phyloP scores from a whole-genome alignment of 2,113 vertebrate species.

The Phoxinus phoxinus region DNA sequence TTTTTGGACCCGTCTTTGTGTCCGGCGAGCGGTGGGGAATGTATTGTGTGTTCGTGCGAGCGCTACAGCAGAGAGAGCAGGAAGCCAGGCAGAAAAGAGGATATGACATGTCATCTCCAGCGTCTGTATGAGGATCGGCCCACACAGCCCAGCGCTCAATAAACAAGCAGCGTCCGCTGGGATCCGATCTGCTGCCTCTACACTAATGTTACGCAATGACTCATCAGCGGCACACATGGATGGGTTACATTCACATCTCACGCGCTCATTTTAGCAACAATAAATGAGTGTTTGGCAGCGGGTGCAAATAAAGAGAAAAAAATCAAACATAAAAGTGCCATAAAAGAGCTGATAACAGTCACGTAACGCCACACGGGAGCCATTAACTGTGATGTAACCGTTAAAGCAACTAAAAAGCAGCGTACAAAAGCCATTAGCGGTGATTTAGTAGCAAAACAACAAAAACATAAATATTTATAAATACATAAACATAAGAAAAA shows the following conservation, averaged over 20 bases:
- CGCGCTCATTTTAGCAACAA: background rate
- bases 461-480: background rate
- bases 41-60: slow-evolving; percentile 47
- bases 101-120: slow-evolving; percentile 70
- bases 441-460: background rate
- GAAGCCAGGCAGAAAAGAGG: slow-evolving; percentile 74
- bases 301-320: slow-evolving; percentile 1
- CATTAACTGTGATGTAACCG: slow-evolving; percentile 21
- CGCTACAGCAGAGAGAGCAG: slow-evolving; percentile 61
- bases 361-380: background rate
- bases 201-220: slow-evolving; percentile 36
- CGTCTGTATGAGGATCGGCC: slow-evolving; percentile 17
- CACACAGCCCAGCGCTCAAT: slow-evolving; percentile 53
- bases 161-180: slow-evolving; percentile 51
- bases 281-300: slow-evolving; percentile 8
- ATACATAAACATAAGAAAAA: background rate
- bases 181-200: slow-evolving; percentile 26
- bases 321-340: background rate
- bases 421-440: background rate
- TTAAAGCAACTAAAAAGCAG: background rate
- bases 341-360: slow-evolving; percentile 6
- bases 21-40: background rate
- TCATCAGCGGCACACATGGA: slow-evolving; percentile 38
- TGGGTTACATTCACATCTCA: slow-evolving; percentile 13
- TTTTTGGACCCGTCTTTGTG: background rate